Evolutionary conservation across 1,140 invertebrate genomes (phyloP), one percentile per base, ranked within the genome.

Genomic region (Meloidogyne chitwoodi): DNA sequence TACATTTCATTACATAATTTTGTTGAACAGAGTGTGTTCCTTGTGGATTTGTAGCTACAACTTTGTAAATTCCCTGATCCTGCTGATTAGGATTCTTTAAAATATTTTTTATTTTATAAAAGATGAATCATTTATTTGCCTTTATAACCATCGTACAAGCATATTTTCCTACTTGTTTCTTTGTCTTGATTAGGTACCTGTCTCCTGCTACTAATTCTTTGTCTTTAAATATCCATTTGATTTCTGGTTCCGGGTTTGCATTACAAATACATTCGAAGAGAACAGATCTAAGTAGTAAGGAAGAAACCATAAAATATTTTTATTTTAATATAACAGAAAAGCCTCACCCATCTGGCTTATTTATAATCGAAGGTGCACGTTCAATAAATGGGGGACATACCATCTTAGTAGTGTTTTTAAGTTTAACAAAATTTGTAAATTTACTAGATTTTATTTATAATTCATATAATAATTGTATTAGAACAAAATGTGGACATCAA

Each of bases 241-340:
- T 73, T 29, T 82, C 79, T 14, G 82, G 82, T 71, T 82, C 77
- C 11, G 81, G 81, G 22, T 81, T 81, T 3, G 71, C 80, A 74
- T 83, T 83, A 24, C 75, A 77, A 78, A 82, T 41, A 41, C 81
- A 82, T 74, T 83, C 81, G 27, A 83, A 83, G 4, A 82, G 70
- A 24, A 82, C 82, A 29, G 82, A 83, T 29, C 71, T 76, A 65
- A 11, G 4, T 14, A 11, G 4, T 14, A 10, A 27, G 12, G 27
- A 41, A 10, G 3, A 73, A 62, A 41, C 11, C 56, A 22, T 70
- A 24, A 65, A 26, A 0, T 12, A 19, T 34, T 74, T 72, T 74
- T 22, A 2, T 34, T 48, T 44, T 14, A 70, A 19, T 44, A 34
- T 14, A 2, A 22, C 34, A n/a, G 19, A 72, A 31, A 73, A 29